A percentile compares a stretch with the other conserved stretches of the same genome.
phyloP scores from a whole-genome alignment of 2,888 invertebrate genomes.

The Agrilus mali region DNA sequence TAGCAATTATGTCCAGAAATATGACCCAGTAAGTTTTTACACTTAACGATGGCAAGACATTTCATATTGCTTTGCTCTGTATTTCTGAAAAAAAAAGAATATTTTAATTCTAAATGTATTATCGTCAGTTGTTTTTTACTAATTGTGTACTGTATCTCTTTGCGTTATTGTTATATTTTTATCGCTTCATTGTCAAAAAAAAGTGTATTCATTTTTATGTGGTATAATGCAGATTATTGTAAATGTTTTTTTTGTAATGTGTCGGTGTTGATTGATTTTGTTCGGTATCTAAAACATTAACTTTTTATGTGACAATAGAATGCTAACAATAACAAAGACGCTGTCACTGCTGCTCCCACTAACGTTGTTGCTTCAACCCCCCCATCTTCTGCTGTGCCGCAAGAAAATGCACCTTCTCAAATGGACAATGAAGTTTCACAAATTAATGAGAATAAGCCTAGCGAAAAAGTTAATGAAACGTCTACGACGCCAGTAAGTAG shows the following conservation, averaged over 20 bases:
- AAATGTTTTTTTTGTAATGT: slow-evolving; percentile 4
- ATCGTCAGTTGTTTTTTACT: no score
- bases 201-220: no score
- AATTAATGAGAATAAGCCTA: slow-evolving; percentile 36
- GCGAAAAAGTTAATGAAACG: slow-evolving; percentile 26
- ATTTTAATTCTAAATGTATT: no score
- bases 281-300: slow-evolving; percentile 6
- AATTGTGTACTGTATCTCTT: no score
- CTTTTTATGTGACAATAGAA: slow-evolving; percentile 11
- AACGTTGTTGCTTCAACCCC: slow-evolving; percentile 13
- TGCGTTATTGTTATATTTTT: neutral
- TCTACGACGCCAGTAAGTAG: slow-evolving; percentile 29
- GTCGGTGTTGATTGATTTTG: slow-evolving; percentile 4
- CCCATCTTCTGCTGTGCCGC: slow-evolving; percentile 23
- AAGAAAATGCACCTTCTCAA: slow-evolving; percentile 23
- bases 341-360: slow-evolving; percentile 4
- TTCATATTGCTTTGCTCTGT: no score
- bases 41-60: neutral
- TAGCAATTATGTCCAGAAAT: slow-evolving; percentile 85
- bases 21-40: slow-evolving; percentile 33
- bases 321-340: slow-evolving; percentile 9
- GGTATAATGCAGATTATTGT: neutral
- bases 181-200: no score
- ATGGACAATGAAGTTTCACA: slow-evolving; percentile 33
- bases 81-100: neutral